Percentiles rank a stretch among this genome's conserved stretches.
Conservation (phyloP, 2,113 vertebrate genomes). For the Clarias gariepinus region DNA sequence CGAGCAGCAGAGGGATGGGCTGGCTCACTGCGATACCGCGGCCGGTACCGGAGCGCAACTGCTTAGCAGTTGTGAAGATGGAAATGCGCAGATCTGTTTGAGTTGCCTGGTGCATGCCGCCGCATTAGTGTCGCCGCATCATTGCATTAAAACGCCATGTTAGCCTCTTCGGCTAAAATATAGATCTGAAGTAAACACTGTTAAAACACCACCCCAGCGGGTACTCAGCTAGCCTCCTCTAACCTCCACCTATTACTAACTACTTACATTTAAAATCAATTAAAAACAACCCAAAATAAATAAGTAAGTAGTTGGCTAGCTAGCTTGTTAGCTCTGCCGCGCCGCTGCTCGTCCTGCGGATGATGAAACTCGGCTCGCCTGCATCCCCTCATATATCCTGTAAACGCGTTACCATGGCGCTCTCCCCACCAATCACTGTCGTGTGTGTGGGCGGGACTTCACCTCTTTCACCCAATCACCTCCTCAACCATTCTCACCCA, state of each 20-base stretch:
- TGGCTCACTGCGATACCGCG: conserved; percentile 72
- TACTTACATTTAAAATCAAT: neutral
- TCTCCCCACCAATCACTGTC: conserved; percentile 57
- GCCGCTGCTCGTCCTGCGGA: neutral
- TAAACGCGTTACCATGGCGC: neutral
- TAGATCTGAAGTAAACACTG: neutral
- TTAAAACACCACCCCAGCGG: neutral
- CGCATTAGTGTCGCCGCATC: conserved; percentile 71
- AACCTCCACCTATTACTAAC: neutral
- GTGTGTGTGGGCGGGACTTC: accelerated
- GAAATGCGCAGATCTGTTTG: conserved; percentile 56
- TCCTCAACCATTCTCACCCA: neutral
- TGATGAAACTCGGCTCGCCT: conserved; percentile 42
- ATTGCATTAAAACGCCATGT: conserved; percentile 73
- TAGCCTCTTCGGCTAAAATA: conserved; percentile 56
- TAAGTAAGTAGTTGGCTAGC: too few relatives aligned
- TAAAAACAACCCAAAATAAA: too few relatives aligned
- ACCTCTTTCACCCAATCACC: conserved; percentile 47
- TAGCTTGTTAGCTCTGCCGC: too few relatives aligned
- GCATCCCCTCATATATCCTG: conserved; percentile 46
- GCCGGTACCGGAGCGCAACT: conserved; percentile 72
- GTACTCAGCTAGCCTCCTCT: conserved; percentile 45
- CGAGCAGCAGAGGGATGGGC: conserved; percentile 71
- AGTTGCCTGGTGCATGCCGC: conserved; percentile 73
- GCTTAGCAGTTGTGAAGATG: conserved; percentile 72